Evolutionary conservation across 1,140 invertebrate genomes (phyloP).

Genomic region (Drosophila carrolli): DNA sequence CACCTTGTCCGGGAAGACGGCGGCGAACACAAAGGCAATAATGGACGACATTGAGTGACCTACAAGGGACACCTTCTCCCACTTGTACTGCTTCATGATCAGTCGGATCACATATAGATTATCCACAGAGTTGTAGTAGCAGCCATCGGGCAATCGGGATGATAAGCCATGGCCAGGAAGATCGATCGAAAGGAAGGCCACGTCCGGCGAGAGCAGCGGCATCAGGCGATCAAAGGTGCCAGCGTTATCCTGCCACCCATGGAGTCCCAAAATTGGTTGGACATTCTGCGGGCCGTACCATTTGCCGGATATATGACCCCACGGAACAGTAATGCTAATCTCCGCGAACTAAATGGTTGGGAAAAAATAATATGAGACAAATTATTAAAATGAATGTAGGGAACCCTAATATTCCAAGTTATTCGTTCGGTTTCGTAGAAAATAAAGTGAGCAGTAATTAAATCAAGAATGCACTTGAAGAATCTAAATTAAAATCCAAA

Average conservation of each 20-base stretch:
- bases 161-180: slow-evolving; percentile 90
- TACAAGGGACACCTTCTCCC: slow-evolving; percentile 89
- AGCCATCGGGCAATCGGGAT: slow-evolving; percentile 87
- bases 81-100: slow-evolving; percentile 88
- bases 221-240: slow-evolving; percentile 89
- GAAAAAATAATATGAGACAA: neutral
- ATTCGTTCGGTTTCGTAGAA: too few species aligned
- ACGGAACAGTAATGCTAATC: slow-evolving; percentile 91
- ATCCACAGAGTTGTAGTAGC: slow-evolving; percentile 87
- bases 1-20: slow-evolving; percentile 87
- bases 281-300: slow-evolving; percentile 88
- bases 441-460: too few species aligned
- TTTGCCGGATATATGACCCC: slow-evolving; percentile 91
- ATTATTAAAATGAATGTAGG: too few species aligned
- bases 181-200: slow-evolving; percentile 89
- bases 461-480: too few species aligned
- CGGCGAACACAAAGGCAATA: slow-evolving; percentile 86
- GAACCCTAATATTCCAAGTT: too few species aligned
- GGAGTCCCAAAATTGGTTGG: slow-evolving; percentile 89
- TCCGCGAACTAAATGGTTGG: slow-evolving; percentile 86
- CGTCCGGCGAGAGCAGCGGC: slow-evolving; percentile 87
- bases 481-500: too few species aligned
- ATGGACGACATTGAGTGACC: slow-evolving; percentile 89
- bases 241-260: slow-evolving; percentile 92
- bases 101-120: slow-evolving; percentile 86